These are phyloP conservation scores for Forbesichthys papilliferus DNA, from an alignment of 2,113 vertebrate genomes.

Conservation along the genomic window DNA sequence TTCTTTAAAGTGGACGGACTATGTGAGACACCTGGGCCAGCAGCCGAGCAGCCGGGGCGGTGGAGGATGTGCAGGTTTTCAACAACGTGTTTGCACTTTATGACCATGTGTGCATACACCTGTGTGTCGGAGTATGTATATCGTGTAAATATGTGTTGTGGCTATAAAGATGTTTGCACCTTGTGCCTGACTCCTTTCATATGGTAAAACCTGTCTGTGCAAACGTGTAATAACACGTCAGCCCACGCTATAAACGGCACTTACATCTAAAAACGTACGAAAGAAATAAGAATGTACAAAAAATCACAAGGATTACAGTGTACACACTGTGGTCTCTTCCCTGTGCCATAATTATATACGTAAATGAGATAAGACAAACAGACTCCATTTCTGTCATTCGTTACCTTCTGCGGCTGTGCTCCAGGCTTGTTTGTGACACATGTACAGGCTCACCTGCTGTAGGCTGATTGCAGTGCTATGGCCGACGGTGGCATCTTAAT, in stretches of 20 bases:
- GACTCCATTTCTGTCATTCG: constrained; percentile 12
- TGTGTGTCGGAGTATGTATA: not conserved
- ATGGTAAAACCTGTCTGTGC: not conserved
- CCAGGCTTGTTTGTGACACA: constrained; percentile 20
- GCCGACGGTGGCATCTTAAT: constrained; percentile 41
- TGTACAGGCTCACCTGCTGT: constrained; percentile 39
- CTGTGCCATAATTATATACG: no score
- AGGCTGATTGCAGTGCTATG: constrained; percentile 14
- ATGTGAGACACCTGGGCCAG: constrained; percentile 20
- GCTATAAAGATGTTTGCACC: not conserved
- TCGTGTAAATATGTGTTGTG: not conserved
- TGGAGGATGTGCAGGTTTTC: not conserved
- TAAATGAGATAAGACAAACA: no score
- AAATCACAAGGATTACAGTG: no score
- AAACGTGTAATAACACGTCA: not conserved
- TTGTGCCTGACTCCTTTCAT: not conserved
- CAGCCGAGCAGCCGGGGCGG: not conserved
- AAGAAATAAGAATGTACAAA: not conserved
- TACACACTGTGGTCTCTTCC: no score
- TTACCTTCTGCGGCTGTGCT: not conserved
- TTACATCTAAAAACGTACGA: not conserved
- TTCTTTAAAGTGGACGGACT: constrained; percentile 8
- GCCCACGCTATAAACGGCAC: not conserved
- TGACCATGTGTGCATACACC: not conserved
- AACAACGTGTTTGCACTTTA: not conserved